Percentiles rank a stretch among this genome's conserved stretches.
These are phyloP conservation scores for Sciurus carolinensis DNA, from an alignment of 2,797 vertebrate genomes.

Conservation along the genomic window DNA sequence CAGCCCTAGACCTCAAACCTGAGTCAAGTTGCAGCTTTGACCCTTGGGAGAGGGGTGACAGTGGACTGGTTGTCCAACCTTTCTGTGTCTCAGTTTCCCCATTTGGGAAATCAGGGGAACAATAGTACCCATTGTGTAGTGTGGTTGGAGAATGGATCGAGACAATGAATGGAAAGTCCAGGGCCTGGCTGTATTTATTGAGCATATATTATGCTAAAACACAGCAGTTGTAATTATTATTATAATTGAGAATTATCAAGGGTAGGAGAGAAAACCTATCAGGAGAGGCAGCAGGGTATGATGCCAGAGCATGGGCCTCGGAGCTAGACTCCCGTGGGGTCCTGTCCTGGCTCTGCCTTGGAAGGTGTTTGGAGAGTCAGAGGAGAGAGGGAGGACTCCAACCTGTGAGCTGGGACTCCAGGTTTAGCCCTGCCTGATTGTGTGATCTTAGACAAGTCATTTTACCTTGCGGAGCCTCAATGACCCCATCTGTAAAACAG, in stretches of 20 bases:
- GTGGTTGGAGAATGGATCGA: background rate
- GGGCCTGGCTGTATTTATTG: background rate
- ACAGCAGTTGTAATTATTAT: background rate
- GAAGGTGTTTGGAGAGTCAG: background rate
- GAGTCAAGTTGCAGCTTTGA: background rate
- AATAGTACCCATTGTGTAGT: accelerated
- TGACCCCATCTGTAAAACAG: background rate
- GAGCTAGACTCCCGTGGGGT: background rate
- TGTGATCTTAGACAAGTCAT: background rate
- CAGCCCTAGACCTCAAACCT: background rate
- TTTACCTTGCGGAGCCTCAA: background rate
- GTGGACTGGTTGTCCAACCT: background rate
- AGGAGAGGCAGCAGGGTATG: background rate
- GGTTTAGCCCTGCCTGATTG: background rate
- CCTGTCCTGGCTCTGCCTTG: background rate
- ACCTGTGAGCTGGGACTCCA: background rate
- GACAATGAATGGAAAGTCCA: background rate
- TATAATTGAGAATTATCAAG: background rate
- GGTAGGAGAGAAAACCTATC: background rate
- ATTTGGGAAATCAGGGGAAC: background rate
- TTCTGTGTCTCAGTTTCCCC: background rate
- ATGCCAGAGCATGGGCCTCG: no score
- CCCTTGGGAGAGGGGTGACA: background rate
- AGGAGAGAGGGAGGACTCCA: background rate
- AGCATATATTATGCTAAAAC: background rate